Evolutionary conservation across 2,888 invertebrate genomes (phyloP).

Genomic region (Caenorhabditis zanzibari): DNA sequence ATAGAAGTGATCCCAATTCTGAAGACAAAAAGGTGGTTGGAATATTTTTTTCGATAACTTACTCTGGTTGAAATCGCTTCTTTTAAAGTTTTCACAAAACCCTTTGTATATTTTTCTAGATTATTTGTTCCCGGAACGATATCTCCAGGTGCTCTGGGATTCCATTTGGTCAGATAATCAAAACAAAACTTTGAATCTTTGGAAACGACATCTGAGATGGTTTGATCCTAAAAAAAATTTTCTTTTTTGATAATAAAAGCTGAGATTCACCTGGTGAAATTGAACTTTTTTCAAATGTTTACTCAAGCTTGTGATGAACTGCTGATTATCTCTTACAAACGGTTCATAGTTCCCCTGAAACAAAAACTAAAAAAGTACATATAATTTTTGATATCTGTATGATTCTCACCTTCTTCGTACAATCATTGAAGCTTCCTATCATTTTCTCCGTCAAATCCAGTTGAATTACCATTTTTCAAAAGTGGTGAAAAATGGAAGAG

Average conservation of each 20-base stretch:
- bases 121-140: not conserved
- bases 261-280: not conserved
- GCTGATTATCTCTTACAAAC: not conserved
- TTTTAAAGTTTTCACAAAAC: not conserved
- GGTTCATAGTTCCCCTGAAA: not conserved
- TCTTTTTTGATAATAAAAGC: not conserved
- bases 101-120: not conserved
- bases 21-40: not conserved
- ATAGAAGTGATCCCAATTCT: constrained; percentile 20
- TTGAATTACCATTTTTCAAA: constrained; percentile 4
- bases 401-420: not conserved
- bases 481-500: not conserved
- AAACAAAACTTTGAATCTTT: not conserved
- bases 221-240: not conserved
- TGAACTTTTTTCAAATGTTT: not conserved
- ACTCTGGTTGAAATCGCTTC: not conserved
- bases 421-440: constrained; percentile 6
- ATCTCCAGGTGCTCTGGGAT: not conserved
- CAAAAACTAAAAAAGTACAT: not conserved
- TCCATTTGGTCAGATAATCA: not conserved
- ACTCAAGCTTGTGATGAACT: not conserved
- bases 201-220: not conserved
- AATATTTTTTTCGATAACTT: not conserved
- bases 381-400: not conserved
- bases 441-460: not conserved